Evolutionary conservation across 2,113 vertebrate species (phyloP).

Genomic region (Aleadryas rufinucha): DNA sequence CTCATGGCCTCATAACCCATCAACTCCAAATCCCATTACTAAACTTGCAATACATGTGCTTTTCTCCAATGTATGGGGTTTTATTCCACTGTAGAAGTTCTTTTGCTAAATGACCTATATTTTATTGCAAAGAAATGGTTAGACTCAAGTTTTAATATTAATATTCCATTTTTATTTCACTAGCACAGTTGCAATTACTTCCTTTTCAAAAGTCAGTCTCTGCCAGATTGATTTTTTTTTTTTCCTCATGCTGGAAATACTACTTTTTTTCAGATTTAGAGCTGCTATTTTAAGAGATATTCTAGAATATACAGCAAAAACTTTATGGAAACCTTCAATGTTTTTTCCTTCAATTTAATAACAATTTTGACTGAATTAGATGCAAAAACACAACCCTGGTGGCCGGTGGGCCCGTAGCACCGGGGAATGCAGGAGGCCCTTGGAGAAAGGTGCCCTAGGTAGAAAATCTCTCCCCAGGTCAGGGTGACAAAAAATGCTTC

Average conservation of each 20-base stretch:
- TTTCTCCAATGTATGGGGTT: not conserved
- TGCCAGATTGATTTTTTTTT: not conserved
- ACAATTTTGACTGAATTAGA: conserved; percentile 33
- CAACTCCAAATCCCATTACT: not conserved
- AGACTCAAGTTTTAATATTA: not conserved
- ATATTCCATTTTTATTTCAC: not conserved
- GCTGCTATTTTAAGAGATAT: not conserved
- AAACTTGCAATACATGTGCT: not conserved
- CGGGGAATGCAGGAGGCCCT: no score
- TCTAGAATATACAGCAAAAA: conserved; percentile 18
- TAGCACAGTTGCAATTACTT: not conserved
- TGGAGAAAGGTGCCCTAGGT: no score
- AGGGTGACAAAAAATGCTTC: no score
- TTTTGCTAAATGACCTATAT: not conserved
- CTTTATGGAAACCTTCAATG: not conserved
- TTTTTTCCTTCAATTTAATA: conserved; percentile 21
- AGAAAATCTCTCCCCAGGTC: no score
- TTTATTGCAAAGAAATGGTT: not conserved
- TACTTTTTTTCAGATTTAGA: not conserved
- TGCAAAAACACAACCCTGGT: conserved; percentile 9
- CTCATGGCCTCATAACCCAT: not conserved
- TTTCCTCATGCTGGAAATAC: not conserved
- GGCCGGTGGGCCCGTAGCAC: no score
- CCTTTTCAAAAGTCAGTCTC: not conserved
- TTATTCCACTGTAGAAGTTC: not conserved